phyloP scores from a whole-genome alignment of 2,797 vertebrate genomes.

The Melanotaenia boesemani region DNA sequence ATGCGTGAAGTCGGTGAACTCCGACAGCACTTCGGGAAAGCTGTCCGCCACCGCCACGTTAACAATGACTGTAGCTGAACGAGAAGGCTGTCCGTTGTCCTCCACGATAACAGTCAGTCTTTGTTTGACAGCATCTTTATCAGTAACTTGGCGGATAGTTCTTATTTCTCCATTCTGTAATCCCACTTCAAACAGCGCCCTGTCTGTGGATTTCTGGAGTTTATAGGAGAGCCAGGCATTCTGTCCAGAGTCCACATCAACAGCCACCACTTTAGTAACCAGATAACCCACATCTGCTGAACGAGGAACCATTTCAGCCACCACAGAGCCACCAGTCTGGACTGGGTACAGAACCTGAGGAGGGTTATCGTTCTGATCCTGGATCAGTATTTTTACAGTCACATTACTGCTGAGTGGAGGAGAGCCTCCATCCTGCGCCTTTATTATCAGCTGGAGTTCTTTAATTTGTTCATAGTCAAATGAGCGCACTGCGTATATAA shows the following conservation, averaged over 20 bases:
- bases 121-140: too few species aligned
- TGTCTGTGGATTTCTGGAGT: constrained; percentile 80
- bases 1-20: too few species aligned
- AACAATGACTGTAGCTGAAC: too few species aligned
- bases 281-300: constrained; percentile 85
- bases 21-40: too few species aligned
- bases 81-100: too few species aligned
- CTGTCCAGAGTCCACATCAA: constrained; percentile 77
- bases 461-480: constrained; percentile 85
- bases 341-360: constrained; percentile 64
- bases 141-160: too few species aligned
- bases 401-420: too few species aligned
- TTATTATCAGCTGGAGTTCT: constrained; percentile 55
- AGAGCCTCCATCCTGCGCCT: constrained; percentile 80
- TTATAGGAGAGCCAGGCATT: constrained; percentile 79
- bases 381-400: constrained; percentile 27
- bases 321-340: constrained; percentile 19
- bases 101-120: too few species aligned
- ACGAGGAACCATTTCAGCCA: constrained; percentile 84
- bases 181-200: constrained; percentile 26
- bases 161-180: constrained; percentile 19
- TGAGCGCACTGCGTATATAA: constrained; percentile 71
- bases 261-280: constrained; percentile 77
- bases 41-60: too few species aligned
- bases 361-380: constrained; percentile 78